These are phyloP conservation scores for Bombyx mandarina DNA, from an alignment of 1,140 invertebrate genomes.

Conservation along the genomic window DNA sequence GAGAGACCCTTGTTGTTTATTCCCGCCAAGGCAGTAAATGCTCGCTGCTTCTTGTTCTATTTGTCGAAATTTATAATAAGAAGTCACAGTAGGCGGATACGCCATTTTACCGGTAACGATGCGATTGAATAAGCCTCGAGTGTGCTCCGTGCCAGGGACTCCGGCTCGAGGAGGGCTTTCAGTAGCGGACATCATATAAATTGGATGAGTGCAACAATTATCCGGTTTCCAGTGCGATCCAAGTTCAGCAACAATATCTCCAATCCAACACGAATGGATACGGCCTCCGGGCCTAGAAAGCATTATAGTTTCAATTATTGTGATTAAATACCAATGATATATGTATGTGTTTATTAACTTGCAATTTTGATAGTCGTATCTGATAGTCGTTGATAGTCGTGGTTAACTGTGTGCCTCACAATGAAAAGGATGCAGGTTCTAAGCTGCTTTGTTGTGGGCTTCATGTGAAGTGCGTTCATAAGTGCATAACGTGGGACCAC, in stretches of 20 bases:
- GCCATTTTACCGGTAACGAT: slow-evolving; percentile 75
- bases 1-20: slow-evolving; percentile 73
- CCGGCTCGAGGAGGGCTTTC: slow-evolving; percentile 73
- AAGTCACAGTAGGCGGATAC: slow-evolving; percentile 70
- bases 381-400: too few species aligned
- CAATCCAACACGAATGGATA: slow-evolving; percentile 79
- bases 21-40: slow-evolving; percentile 69
- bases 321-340: too few species aligned
- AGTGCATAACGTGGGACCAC: too few species aligned
- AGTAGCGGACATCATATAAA: slow-evolving; percentile 73
- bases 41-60: slow-evolving; percentile 75
- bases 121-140: slow-evolving; percentile 72
- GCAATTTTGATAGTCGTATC: too few species aligned
- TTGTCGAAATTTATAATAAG: slow-evolving; percentile 74
- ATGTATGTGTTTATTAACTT: too few species aligned
- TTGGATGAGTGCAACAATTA: slow-evolving; percentile 72
- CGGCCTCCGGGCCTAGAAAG: slow-evolving; percentile 72
- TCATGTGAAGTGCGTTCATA: too few species aligned
- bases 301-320: not conserved
- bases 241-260: slow-evolving; percentile 77
- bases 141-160: slow-evolving; percentile 53
- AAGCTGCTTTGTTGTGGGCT: too few species aligned
- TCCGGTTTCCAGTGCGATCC: slow-evolving; percentile 74
- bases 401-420: too few species aligned
- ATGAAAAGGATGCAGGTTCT: too few species aligned